These are phyloP conservation scores for Sinocyclocheilus anophthalmus DNA, from an alignment of 2,113 vertebrate species.

Conservation along the genomic window DNA sequence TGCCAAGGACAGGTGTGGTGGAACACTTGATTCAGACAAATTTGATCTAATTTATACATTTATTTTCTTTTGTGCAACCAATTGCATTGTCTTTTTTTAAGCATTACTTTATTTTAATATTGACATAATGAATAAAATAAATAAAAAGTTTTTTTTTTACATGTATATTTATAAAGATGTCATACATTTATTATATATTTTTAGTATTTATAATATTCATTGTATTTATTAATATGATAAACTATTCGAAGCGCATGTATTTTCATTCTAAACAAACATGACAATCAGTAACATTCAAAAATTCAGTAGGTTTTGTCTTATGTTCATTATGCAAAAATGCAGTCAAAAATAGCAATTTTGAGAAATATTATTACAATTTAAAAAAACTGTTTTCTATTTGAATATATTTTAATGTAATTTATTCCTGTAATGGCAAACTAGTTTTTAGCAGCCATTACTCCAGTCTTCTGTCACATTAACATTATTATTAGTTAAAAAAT, in stretches of 20 bases:
- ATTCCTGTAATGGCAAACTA: too few species aligned
- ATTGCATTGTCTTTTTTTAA: background rate
- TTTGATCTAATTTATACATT: background rate
- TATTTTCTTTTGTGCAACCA: background rate
- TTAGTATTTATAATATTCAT: background rate
- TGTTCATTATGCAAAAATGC: background rate
- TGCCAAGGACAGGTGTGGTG: slow-evolving; percentile 54
- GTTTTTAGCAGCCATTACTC: background rate
- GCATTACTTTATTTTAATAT: background rate
- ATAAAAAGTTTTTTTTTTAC: background rate
- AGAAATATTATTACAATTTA: background rate
- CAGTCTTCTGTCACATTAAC: background rate
- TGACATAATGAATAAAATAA: background rate
- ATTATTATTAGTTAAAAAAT: background rate
- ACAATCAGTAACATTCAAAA: background rate
- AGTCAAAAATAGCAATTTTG: background rate
- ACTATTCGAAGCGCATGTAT: background rate
- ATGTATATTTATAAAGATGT: background rate
- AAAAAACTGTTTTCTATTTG: background rate
- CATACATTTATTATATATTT: background rate
- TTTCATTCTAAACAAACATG: background rate
- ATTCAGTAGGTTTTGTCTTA: background rate
- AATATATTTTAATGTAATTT: background rate
- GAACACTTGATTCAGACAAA: slow-evolving; percentile 18
- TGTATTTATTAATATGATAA: background rate